Conservation (phyloP, 2,888 invertebrate genomes). For the Rhyacophila evoluta region DNA sequence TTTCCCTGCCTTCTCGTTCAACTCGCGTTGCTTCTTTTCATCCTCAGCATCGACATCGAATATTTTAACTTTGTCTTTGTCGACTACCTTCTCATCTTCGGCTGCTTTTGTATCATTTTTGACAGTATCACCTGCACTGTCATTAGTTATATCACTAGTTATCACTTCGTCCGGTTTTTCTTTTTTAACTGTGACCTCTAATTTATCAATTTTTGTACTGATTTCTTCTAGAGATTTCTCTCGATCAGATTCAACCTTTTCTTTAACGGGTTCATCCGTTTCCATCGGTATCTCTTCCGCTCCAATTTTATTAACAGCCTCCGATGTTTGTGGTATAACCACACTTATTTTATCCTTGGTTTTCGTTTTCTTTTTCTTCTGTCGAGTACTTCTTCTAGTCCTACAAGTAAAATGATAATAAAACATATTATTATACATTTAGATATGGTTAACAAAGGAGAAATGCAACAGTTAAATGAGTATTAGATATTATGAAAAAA, state of each 20-base stretch:
- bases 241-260: neutral
- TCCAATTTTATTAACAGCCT: neutral
- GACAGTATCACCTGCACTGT: conserved; percentile 48
- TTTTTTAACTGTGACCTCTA: conserved; percentile 25
- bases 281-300: neutral
- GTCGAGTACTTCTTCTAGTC: conserved; percentile 55
- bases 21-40: conserved; percentile 41
- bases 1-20: conserved; percentile 1
- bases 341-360: neutral
- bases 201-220: conserved; percentile 43
- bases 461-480: too few species aligned
- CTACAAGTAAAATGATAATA: too few species aligned
- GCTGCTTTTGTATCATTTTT: conserved; percentile 43
- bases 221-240: neutral
- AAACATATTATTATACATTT: too few species aligned
- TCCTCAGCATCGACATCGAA: conserved; percentile 38
- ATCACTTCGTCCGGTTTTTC: conserved; percentile 8
- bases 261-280: neutral
- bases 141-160: too few species aligned
- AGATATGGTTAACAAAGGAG: too few species aligned
- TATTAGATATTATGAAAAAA: too few species aligned
- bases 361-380: conserved; percentile 25
- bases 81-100: conserved; percentile 26
- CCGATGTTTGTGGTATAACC: neutral
- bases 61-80: conserved; percentile 34